These are phyloP conservation scores for Melanotaenia nigrans DNA, from an alignment of 2,797 vertebrate species.

Conservation along the genomic window DNA sequence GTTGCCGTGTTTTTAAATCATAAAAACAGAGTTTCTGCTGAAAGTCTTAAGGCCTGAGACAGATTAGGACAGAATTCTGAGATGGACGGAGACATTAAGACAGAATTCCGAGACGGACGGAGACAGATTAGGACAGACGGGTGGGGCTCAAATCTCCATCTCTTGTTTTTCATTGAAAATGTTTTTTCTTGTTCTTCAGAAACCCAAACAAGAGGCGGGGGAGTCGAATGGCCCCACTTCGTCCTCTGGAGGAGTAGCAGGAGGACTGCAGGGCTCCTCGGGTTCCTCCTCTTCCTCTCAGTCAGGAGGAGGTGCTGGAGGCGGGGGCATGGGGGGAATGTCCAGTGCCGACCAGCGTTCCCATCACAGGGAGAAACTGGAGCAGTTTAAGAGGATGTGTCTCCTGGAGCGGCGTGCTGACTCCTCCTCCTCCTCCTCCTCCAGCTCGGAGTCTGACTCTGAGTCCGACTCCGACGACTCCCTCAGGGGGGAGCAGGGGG, in stretches of 20 bases:
- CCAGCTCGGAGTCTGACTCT: slow-evolving; percentile 87
- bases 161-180: too few relatives aligned
- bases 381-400: slow-evolving; percentile 93
- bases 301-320: slow-evolving; percentile 25
- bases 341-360: slow-evolving; percentile 83
- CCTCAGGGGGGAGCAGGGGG: slow-evolving; percentile 58
- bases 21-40: too few relatives aligned
- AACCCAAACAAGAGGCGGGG: slow-evolving; percentile 84
- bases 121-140: too few relatives aligned
- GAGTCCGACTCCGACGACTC: slow-evolving; percentile 82
- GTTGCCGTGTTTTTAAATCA: too few relatives aligned
- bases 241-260: slow-evolving; percentile 49
- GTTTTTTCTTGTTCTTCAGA: slow-evolving; percentile 63
- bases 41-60: too few relatives aligned
- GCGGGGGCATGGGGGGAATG: slow-evolving; percentile 36
- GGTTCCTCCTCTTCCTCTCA: slow-evolving; percentile 43
- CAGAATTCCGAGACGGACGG: too few relatives aligned
- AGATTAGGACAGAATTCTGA: too few relatives aligned
- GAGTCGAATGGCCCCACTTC: slow-evolving; percentile 77
- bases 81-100: too few relatives aligned
- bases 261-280: slow-evolving; percentile 61
- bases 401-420: slow-evolving; percentile 88
- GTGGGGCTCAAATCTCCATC: too few relatives aligned
- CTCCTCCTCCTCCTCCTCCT: slow-evolving; percentile 89
- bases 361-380: slow-evolving; percentile 91